Conservation (phyloP, 2,888 invertebrate genomes). For the Morpho helenor region DNA sequence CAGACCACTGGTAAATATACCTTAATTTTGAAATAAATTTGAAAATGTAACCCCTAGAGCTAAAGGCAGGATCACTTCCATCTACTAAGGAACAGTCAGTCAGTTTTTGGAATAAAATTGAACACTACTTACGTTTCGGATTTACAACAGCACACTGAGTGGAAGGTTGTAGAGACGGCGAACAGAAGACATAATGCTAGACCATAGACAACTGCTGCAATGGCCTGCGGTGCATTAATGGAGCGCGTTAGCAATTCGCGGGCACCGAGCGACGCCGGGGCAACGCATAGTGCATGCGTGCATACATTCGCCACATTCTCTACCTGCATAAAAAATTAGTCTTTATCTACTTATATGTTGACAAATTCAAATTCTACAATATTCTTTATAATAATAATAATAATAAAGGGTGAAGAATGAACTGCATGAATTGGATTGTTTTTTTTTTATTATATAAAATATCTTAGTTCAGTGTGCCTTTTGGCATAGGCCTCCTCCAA, state of each 20-base stretch:
- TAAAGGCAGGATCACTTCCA: too few species aligned
- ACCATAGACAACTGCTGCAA: constrained; percentile 92
- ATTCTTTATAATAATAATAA: too few species aligned
- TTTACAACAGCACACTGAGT: constrained; percentile 88
- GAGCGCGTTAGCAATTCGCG: constrained; percentile 87
- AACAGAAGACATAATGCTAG: constrained; percentile 91
- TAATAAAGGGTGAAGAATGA: too few species aligned
- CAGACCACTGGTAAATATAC: too few species aligned
- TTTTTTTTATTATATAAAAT: too few species aligned
- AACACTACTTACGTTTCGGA: constrained; percentile 63
- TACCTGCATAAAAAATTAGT: constrained; percentile 71
- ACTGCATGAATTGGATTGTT: too few species aligned
- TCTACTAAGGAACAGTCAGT: not conserved
- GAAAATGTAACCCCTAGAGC: too few species aligned
- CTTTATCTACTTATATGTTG: not conserved
- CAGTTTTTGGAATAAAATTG: not conserved
- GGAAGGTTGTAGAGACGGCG: constrained; percentile 93
- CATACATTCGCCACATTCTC: constrained; percentile 95
- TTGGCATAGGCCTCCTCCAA: too few species aligned
- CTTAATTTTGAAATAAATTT: too few species aligned
- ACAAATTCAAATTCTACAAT: too few species aligned
- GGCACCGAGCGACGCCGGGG: constrained; percentile 90
- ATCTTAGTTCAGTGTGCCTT: too few species aligned
- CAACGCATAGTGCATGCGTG: constrained; percentile 93
- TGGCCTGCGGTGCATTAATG: constrained; percentile 84